Base-by-base conservation (phyloP, 2,797 vertebrate species). In the Danio jaintianensis region DNA sequence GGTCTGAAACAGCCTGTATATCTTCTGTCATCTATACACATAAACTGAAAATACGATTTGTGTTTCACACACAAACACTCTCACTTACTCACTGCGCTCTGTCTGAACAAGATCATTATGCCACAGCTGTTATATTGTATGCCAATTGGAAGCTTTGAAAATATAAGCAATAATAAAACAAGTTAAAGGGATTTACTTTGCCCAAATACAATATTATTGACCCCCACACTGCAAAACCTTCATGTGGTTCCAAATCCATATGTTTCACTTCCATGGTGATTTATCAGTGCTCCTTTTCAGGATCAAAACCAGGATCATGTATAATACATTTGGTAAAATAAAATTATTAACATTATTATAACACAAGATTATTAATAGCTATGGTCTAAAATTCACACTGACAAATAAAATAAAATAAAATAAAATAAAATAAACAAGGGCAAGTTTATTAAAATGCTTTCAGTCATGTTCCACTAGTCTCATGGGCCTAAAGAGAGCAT, bases 11-110 rank as follows among this genome's bases (percentile, higher is more conserved):
- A 36, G 64, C 53, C 75, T 59, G 22, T 68, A 56, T 56, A 78
- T 78, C 64, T 68, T 68, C 43, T 20, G 52, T 48, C 75, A 50
- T 68, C 6, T 50, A 55, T 29, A 52, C 36, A 70, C 66, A 78
- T 69, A 40, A 70, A 59, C 50, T 42, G 0, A 71, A 55, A 62
- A 62, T n/a, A 71, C 6, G 38, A 22, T 66, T 38, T 29, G 18
- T 18, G 7, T 78, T 13, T 70, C 18, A 18, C 56, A 69, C n/a
- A 16, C n/a, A 62, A 16, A 63, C 58, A 29, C 48, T 18, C 40
- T 36, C 58, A 59, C 40, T 56, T 43, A 13, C 36, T 36, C 52
- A 36, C 40, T 20, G 40, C 50, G 7, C 22, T 38, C 7, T 18
- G 40, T 42, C 73, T 22, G 2, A 38, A 59, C 47, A 69, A 18